Evolutionary conservation across 2,888 invertebrate species (phyloP).

Genomic region (Plebejus anna): DNA sequence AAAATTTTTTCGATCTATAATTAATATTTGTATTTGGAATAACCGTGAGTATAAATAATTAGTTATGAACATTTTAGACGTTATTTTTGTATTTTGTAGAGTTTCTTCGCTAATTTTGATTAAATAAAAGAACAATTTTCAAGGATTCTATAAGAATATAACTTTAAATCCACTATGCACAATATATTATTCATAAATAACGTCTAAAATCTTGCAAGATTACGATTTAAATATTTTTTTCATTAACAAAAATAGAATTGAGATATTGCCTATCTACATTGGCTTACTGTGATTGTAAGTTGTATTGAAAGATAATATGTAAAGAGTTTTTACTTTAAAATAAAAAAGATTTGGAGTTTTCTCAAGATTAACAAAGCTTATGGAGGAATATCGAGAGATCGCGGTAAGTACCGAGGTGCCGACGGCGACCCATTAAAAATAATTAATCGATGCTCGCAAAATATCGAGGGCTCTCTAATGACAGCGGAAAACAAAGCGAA

Average conservation of each 20-base stretch:
- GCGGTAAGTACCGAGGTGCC: slow-evolving; percentile 48
- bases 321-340: background rate
- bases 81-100: too few relatives aligned
- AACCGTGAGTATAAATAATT: too few relatives aligned
- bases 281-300: background rate
- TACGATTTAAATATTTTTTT: background rate
- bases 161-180: too few relatives aligned
- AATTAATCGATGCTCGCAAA: slow-evolving; percentile 76
- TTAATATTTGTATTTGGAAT: too few relatives aligned
- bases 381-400: slow-evolving; percentile 38
- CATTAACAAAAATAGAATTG: background rate
- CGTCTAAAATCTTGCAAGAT: too few relatives aligned
- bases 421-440: slow-evolving; percentile 74
- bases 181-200: too few relatives aligned
- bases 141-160: too few relatives aligned
- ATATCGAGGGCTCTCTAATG: slow-evolving; percentile 77
- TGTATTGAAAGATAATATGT: background rate
- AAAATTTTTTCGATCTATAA: too few relatives aligned
- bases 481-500: slow-evolving; percentile 73
- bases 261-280: background rate
- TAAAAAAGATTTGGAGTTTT: background rate
- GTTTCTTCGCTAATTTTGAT: too few relatives aligned
- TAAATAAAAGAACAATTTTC: too few relatives aligned
- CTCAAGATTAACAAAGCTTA: slow-evolving; percentile 29
- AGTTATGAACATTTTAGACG: too few relatives aligned